Percentiles rank a stretch among this genome's conserved stretches.
Conservation (phyloP, 2,797 vertebrate genomes). For the Ficedula albicollis region DNA sequence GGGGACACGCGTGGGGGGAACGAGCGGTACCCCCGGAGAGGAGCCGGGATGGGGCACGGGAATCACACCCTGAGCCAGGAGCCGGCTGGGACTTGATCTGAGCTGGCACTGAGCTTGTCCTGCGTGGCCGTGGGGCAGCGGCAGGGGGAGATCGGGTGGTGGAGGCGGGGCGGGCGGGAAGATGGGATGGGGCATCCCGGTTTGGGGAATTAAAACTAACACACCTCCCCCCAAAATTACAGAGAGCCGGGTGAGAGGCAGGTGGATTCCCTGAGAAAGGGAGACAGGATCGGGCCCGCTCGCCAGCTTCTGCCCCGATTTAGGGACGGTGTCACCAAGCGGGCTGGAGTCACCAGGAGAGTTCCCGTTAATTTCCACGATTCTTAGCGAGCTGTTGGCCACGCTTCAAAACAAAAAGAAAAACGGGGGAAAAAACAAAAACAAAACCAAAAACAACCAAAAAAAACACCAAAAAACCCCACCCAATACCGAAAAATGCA, state of each 20-base stretch:
- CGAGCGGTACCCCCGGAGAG: not conserved
- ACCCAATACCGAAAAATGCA: not conserved
- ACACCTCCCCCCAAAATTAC: fast-evolving
- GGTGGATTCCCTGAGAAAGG: not conserved
- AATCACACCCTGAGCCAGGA: not conserved
- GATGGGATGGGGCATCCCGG: not conserved
- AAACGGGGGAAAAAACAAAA: too few species aligned
- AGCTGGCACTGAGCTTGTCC: not conserved
- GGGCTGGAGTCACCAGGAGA: not conserved
- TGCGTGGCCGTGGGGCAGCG: not conserved
- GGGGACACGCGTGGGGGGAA: not conserved
- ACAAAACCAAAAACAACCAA: too few species aligned
- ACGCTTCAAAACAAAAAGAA: not conserved
- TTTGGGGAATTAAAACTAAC: not conserved
- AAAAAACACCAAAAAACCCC: too few species aligned
- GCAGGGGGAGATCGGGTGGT: not conserved
- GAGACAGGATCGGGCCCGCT: not conserved
- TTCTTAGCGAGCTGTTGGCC: not conserved
- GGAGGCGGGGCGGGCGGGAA: not conserved
- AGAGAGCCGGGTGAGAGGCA: not conserved
- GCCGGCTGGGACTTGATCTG: not conserved
- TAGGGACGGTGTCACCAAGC: not conserved
- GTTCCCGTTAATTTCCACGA: not conserved
- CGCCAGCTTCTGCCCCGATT: not conserved
- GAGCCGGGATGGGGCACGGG: not conserved